phyloP scores from a whole-genome alignment of 2,888 invertebrate species.

The Cryptosula pallasiana region DNA sequence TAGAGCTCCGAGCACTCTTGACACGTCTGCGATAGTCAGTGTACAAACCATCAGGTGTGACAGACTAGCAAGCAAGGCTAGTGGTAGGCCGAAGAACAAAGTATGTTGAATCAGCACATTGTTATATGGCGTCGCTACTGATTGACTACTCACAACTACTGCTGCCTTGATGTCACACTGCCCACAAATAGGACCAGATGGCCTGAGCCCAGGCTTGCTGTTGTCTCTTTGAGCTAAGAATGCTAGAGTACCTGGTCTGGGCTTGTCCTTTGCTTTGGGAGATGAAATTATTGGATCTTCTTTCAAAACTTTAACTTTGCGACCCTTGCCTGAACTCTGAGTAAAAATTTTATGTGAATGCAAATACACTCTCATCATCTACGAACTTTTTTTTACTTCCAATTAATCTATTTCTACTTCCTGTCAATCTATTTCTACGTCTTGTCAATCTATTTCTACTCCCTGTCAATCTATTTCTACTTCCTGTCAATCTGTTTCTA shows the following conservation, averaged over 20 bases:
- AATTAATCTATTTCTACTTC: too few relatives aligned
- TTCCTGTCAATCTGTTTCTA: too few relatives aligned
- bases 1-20: slow-evolving; percentile 52
- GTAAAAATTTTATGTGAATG: too few relatives aligned
- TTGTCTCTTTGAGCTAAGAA: slow-evolving; percentile 39
- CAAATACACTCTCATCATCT: too few relatives aligned
- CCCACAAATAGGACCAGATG: slow-evolving; percentile 48
- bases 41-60: neutral
- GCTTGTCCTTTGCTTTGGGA: slow-evolving; percentile 1
- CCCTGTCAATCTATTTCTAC: too few relatives aligned
- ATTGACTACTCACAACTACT: slow-evolving; percentile 45
- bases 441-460: too few relatives aligned
- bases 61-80: too few relatives aligned
- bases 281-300: slow-evolving; percentile 35
- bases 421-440: too few relatives aligned
- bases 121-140: too few relatives aligned
- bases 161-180: slow-evolving; percentile 51
- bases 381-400: too few relatives aligned
- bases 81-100: too few relatives aligned
- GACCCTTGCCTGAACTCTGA: slow-evolving; percentile 29
- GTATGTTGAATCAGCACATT: too few relatives aligned
- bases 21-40: slow-evolving; percentile 40
- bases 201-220: slow-evolving; percentile 26
- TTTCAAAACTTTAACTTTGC: slow-evolving; percentile 39
- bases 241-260: slow-evolving; percentile 42